Conservation (phyloP, 2,888 invertebrate genomes). For the Drosophila mulleri region DNA sequence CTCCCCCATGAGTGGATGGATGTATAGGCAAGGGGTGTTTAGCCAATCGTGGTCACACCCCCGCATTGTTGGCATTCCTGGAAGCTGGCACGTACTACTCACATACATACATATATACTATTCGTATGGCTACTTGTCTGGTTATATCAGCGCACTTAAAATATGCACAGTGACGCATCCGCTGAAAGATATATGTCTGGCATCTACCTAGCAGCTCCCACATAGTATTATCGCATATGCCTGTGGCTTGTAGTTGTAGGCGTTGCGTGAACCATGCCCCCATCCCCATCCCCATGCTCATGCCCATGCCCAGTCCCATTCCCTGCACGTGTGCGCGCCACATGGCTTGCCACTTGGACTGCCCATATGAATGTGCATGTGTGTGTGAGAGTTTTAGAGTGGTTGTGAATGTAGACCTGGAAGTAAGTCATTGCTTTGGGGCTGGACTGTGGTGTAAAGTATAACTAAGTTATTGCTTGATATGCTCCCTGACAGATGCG, state of each 20-base stretch:
- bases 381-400: slow-evolving; percentile 4
- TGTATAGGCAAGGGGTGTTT: background rate
- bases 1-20: slow-evolving; percentile 1
- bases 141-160: slow-evolving; percentile 74
- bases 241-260: slow-evolving; percentile 58
- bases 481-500: slow-evolving; percentile 66
- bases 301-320: slow-evolving; percentile 11
- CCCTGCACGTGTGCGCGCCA: slow-evolving; percentile 66
- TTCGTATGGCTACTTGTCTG: slow-evolving; percentile 48
- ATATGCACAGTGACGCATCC: slow-evolving; percentile 77
- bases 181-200: slow-evolving; percentile 56
- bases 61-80: slow-evolving; percentile 67
- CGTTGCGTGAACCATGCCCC: slow-evolving; percentile 56
- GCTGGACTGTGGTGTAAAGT: slow-evolving; percentile 23
- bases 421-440: slow-evolving; percentile 50
- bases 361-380: background rate
- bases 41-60: slow-evolving; percentile 59
- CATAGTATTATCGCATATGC: slow-evolving; percentile 36
- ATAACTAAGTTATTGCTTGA: slow-evolving; percentile 65
- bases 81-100: slow-evolving; percentile 52
- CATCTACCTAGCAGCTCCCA: slow-evolving; percentile 50
- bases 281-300: background rate
- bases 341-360: slow-evolving; percentile 51
- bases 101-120: background rate
- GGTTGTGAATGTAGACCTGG: slow-evolving; percentile 47